A percentile compares a stretch with the other conserved stretches of the same genome.
These are phyloP conservation scores for Dinoponera quadriceps DNA, from an alignment of 1,140 invertebrate species.

Conservation along the genomic window DNA sequence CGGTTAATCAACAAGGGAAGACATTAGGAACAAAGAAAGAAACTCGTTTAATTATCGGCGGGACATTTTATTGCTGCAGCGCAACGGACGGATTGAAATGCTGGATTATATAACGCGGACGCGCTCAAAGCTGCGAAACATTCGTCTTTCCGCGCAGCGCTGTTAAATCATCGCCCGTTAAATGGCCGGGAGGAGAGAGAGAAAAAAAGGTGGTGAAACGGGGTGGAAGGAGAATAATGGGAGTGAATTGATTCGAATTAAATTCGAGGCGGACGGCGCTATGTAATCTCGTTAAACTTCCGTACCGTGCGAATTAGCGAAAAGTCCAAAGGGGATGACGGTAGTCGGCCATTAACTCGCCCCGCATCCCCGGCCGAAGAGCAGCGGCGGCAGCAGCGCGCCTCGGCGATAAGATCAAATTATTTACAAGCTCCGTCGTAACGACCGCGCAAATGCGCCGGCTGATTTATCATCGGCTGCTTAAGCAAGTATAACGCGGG, in stretches of 20 bases:
- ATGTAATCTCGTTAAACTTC: conserved; percentile 57
- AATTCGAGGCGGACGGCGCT: conserved; percentile 40
- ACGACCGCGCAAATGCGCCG: conserved; percentile 37
- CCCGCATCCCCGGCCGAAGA: neutral
- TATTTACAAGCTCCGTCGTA: conserved; percentile 56
- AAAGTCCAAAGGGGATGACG: conserved; percentile 54
- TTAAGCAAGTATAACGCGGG: conserved; percentile 38
- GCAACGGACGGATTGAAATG: neutral
- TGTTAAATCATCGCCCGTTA: conserved; percentile 44
- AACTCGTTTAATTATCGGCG: neutral
- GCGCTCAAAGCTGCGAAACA: neutral
- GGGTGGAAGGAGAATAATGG: conserved; percentile 48
- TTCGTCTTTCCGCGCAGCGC: neutral
- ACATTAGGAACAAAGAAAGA: neutral
- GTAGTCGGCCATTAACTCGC: conserved; percentile 50
- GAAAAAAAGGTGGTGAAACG: conserved; percentile 1
- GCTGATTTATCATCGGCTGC: conserved; percentile 46
- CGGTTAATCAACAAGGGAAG: neutral
- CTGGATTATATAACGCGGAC: neutral
- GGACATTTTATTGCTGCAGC: conserved; percentile 19
- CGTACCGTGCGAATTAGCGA: conserved; percentile 58
- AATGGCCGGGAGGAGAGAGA: conserved; percentile 28
- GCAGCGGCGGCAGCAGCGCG: neutral
- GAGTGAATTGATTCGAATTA: conserved; percentile 56
- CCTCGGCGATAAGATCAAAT: conserved; percentile 57